phyloP scores from a whole-genome alignment of 2,797 vertebrate species.

The Melanotaenia pygmaea region DNA sequence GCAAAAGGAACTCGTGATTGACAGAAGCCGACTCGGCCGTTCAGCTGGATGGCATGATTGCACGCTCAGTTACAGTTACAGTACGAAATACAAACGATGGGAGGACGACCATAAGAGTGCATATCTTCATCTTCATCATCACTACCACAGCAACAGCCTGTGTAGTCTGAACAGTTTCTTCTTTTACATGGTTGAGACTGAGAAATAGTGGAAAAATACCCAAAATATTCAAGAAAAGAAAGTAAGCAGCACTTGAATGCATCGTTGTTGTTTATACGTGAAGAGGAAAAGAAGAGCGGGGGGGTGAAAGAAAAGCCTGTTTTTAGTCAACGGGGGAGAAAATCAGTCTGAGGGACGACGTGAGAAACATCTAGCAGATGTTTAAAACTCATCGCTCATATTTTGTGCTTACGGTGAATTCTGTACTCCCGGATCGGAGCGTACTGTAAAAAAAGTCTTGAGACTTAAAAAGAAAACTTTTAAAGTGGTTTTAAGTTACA shows the following conservation, averaged over 20 bases:
- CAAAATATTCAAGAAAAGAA: slow-evolving; percentile 8
- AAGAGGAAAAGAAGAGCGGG: background rate
- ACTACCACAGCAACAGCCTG: slow-evolving; percentile 11
- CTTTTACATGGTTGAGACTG: slow-evolving; percentile 23
- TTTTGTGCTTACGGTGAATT: no score
- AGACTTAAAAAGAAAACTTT: no score
- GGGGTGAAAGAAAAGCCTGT: no score
- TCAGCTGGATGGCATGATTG: slow-evolving; percentile 84
- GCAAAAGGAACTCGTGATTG: slow-evolving; percentile 84
- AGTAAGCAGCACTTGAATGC: slow-evolving; percentile 77
- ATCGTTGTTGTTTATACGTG: slow-evolving; percentile 84
- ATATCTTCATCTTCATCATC: slow-evolving; percentile 41
- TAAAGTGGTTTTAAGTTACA: background rate
- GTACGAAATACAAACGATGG: slow-evolving; percentile 59
- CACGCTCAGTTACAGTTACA: slow-evolving; percentile 81
- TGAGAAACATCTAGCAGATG: no score
- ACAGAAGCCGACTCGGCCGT: slow-evolving; percentile 81
- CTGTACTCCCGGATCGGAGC: no score
- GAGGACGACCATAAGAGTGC: slow-evolving; percentile 56
- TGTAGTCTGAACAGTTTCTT: slow-evolving; percentile 9
- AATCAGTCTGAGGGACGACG: no score
- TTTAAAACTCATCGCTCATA: no score
- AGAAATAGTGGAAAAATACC: slow-evolving; percentile 9
- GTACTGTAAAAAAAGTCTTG: no score
- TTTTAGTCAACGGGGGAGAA: no score